Evolutionary conservation across 2,888 invertebrate species (phyloP).

Genomic region (Achlya flavicornis): DNA sequence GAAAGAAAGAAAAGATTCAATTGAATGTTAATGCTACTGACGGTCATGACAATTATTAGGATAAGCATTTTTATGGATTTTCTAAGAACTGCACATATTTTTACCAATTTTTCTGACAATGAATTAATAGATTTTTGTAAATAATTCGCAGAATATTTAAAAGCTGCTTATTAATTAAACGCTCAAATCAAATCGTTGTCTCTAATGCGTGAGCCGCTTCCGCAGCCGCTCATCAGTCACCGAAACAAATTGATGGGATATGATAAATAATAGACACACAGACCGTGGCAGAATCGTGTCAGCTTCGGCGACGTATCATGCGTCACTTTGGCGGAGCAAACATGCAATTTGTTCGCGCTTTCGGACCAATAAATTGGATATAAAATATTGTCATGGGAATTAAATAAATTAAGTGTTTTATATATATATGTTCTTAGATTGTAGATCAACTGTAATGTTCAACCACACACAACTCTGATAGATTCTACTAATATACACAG

Average conservation of each 20-base stretch:
- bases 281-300: conserved; percentile 29
- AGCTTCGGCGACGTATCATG: conserved; percentile 33
- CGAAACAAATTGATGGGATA: conserved; percentile 63
- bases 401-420: background rate
- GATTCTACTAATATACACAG: no score
- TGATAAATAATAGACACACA: conserved; percentile 56
- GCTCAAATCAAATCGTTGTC: background rate
- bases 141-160: background rate
- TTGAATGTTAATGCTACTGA: no score
- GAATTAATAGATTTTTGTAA: no score
- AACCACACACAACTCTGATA: no score
- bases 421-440: no score
- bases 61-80: no score
- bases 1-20: no score
- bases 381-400: background rate
- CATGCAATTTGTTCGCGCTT: conserved; percentile 1
- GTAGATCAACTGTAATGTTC: no score
- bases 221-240: conserved; percentile 41
- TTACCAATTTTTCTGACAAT: no score
- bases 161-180: background rate
- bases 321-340: conserved; percentile 27
- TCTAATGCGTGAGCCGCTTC: conserved; percentile 25
- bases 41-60: no score
- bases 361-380: background rate
- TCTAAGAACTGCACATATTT: no score